Percentiles rank a stretch among this genome's conserved stretches.
Conservation (phyloP, 2,113 vertebrate genomes). For the Craseonycteris thonglongyai region DNA sequence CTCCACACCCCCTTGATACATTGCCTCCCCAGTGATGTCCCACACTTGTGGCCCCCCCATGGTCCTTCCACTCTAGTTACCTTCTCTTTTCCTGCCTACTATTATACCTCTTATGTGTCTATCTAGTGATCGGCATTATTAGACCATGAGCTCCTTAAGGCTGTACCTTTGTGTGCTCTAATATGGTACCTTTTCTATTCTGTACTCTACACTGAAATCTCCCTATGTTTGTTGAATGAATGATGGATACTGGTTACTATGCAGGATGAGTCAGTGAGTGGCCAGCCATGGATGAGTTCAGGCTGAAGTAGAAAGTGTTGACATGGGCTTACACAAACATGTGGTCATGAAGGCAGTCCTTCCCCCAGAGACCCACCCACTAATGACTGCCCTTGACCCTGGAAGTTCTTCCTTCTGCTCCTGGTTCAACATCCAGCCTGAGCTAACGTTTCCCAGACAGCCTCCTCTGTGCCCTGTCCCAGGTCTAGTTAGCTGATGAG, state of each 20-base stretch:
- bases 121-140: neutral
- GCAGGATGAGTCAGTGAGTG: constrained; percentile 1
- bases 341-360: neutral
- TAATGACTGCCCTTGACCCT: neutral
- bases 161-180: neutral
- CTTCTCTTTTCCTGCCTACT: neutral
- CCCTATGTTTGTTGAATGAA: neutral
- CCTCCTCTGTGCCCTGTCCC: neutral
- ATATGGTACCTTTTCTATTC: neutral
- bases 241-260: neutral
- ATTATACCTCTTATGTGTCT: neutral
- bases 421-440: neutral
- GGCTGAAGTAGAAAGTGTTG: neutral
- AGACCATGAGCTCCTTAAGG: neutral
- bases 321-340: neutral
- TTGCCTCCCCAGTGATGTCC: neutral
- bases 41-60: neutral
- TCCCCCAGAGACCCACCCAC: neutral
- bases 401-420: neutral
- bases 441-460: neutral
- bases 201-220: neutral
- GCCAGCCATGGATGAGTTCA: neutral
- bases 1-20: neutral
- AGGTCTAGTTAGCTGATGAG: neutral
- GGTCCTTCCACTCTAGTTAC: neutral